Evolutionary conservation across 2,888 invertebrate genomes (phyloP), one percentile per base, ranked within the genome.

Genomic region (Meteorus cinctellus): DNA sequence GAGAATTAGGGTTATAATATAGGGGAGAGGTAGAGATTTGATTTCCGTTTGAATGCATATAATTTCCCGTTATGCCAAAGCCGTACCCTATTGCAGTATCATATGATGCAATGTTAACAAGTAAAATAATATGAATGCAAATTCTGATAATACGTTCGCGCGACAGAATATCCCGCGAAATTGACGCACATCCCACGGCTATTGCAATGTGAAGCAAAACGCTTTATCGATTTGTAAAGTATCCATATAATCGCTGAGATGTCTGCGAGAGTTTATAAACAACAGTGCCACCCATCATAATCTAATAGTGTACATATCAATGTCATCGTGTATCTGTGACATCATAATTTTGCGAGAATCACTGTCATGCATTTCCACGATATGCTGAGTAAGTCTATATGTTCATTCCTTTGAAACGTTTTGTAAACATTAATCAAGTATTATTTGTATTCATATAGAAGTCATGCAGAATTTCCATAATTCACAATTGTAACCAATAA

Each of bases 391-490:
- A 5, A 14, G 27, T 60, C 27, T 29, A 60, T 24, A 27, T 19
- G 4, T 27, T 3, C 4, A 60, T 62, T 29, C 62, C 14, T 29
- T 4, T 29, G 2, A 5, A 62, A 12, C n/a, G 19, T n/a, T 55
- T 19, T 55, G 55, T 55, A 55, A 55, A 55, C 19, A 55, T 55
- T 19, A 55, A 55, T 55, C 19, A 55, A 19, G 6, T 24, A n/a
- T 41, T 34, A n/a, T n/a, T 63, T 63, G n/a, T 12, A 12, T 29
- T n/a, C 14, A 16, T 31, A 16, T 63, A 16, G 5, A 31, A 12
- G 10, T 5, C 6, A 34, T 34, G 31, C n/a, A 14, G 63, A 41
- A 72, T 72, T 45, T 72, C 72, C 48, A 72, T 72, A 63, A 72
- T 72, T 72, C 51, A 19, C 19, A 48, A 63, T 14, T 63, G 72